A percentile compares a stretch with the other conserved stretches of the same genome.
These are phyloP conservation scores for Ruditapes philippinarum DNA, from an alignment of 1,140 invertebrate genomes.

Conservation along the genomic window DNA sequence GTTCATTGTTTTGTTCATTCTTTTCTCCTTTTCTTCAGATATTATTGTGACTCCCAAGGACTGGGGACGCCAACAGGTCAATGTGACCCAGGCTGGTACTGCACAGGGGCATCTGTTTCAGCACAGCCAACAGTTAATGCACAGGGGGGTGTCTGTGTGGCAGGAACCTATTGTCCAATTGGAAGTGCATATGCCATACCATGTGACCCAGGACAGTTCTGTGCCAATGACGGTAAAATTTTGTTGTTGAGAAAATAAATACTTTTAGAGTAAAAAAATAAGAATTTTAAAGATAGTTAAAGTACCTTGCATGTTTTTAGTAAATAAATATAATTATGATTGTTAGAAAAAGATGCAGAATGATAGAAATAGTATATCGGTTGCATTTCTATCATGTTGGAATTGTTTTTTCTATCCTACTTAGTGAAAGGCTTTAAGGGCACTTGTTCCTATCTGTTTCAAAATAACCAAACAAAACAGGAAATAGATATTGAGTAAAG, in stretches of 20 bases:
- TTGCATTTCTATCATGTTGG: too few species aligned
- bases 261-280: too few species aligned
- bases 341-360: too few species aligned
- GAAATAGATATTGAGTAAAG: too few species aligned
- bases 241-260: too few species aligned
- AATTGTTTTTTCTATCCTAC: too few species aligned
- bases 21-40: slow-evolving; percentile 67
- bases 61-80: slow-evolving; percentile 77
- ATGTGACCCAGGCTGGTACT: slow-evolving; percentile 84
- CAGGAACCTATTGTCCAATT: slow-evolving; percentile 83
- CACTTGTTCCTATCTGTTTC: too few species aligned
- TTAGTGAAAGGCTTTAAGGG: too few species aligned
- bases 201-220: slow-evolving; percentile 83
- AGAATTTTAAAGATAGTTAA: too few species aligned
- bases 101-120: slow-evolving; percentile 71
- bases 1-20: neutral
- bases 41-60: slow-evolving; percentile 82
- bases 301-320: neutral
- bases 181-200: slow-evolving; percentile 78
- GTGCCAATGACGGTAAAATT: slow-evolving; percentile 77
- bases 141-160: slow-evolving; percentile 80
- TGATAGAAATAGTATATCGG: too few species aligned
- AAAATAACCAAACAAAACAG: too few species aligned
- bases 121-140: slow-evolving; percentile 69
- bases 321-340: neutral